These are phyloP conservation scores for Xanthorhoe spadicearia DNA, from an alignment of 2,888 invertebrate species.

Conservation along the genomic window DNA sequence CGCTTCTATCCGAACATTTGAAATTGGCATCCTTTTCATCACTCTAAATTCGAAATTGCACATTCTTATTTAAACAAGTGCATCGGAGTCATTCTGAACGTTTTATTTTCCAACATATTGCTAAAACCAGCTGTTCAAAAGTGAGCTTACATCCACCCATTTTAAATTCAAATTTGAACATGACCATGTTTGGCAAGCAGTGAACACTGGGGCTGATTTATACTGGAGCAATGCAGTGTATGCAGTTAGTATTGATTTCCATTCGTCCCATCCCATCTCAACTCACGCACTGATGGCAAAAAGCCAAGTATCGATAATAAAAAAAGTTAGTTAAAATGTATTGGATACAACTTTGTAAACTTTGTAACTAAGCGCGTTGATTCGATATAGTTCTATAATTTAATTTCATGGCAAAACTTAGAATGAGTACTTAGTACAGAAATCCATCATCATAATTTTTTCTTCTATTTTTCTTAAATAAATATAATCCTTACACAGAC, in stretches of 20 bases:
- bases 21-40: background rate
- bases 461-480: too few relatives aligned
- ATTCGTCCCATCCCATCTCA: slow-evolving; percentile 76
- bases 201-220: slow-evolving; percentile 78
- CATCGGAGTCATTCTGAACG: slow-evolving; percentile 9
- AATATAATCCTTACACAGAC: too few relatives aligned
- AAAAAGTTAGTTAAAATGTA: slow-evolving; percentile 2
- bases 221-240: slow-evolving; percentile 84
- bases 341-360: background rate
- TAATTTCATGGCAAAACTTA: too few relatives aligned
- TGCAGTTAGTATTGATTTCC: slow-evolving; percentile 86
- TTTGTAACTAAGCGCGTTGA: too few relatives aligned
- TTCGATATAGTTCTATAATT: too few relatives aligned
- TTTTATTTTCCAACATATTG: slow-evolving; percentile 18
- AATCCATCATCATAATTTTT: too few relatives aligned
- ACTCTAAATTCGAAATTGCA: background rate
- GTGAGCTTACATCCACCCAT: slow-evolving; percentile 35
- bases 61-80: slow-evolving; percentile 9
- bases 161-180: slow-evolving; percentile 35
- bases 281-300: slow-evolving; percentile 79
- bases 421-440: too few relatives aligned
- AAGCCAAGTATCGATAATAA: slow-evolving; percentile 64
- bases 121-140: slow-evolving; percentile 35
- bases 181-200: slow-evolving; percentile 68
- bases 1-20: background rate